Evolutionary conservation across 2,113 vertebrate genomes (phyloP), one percentile per base, ranked within the genome.

Genomic region (Camelus bactrianus): DNA sequence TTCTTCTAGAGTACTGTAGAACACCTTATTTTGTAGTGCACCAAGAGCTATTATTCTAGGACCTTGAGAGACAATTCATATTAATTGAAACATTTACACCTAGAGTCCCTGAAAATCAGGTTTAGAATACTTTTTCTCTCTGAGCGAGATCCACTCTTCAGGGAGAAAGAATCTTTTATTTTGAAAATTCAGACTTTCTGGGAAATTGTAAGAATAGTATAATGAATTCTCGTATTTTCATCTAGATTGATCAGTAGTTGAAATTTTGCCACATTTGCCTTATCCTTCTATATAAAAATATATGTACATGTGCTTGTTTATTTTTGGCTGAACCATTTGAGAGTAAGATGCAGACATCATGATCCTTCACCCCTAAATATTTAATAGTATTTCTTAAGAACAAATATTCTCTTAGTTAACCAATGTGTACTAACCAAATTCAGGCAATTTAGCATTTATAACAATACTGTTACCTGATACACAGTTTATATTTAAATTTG

Each of bases 301-400:
- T 56, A 75, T 46, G 54, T 28, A 32, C 30, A 64, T 3, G 17
- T 56, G 30, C 70, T 50, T 94, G 60, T 81, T 91, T 92, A 76
- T 72, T 93, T 94, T 96, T 94, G 65, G 4, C 77, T 89, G 46
- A 91, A 50, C 24, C 48, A 56, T 91, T 95, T 92, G 52, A 64
- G 64, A 81, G 30, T 96, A 48, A 93, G 22, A 89, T 93, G 52
- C 65, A 88, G 67, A 8, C n/a, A 84, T 69, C 38, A 85, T 60
- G 24, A 79, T 8, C 17, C 35, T 88, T 88, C 3, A 79, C 48
- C 6, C 24, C 42, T 93, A n/a, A 86, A 52, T 86, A 89, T 75
- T 87, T 95, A 2, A 65, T 62, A 62, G 5, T 88, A 64, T 77
- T 88, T 70, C 19, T 24, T 76, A 67, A 91, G 65, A 95, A 75